These are phyloP conservation scores for Hirtodrosophila trivittata DNA, from an alignment of 2,888 invertebrate species.

Conservation along the genomic window DNA sequence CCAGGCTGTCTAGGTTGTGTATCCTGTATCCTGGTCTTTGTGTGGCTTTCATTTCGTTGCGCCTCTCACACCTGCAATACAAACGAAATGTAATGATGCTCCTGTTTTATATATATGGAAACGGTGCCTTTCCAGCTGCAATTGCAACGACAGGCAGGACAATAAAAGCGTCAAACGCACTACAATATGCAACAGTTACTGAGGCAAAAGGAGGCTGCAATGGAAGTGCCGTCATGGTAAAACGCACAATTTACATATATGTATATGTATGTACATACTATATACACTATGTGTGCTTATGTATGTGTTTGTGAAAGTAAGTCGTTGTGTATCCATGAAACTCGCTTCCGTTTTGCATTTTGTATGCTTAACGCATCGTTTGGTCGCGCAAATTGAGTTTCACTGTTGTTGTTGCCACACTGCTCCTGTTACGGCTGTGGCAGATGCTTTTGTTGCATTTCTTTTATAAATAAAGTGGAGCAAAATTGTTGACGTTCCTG, in stretches of 20 bases:
- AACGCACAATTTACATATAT: slow-evolving; percentile 7
- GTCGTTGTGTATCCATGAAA: slow-evolving; percentile 64
- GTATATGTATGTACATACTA: slow-evolving; percentile 1
- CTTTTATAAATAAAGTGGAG: slow-evolving; percentile 23
- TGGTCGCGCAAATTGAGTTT: slow-evolving; percentile 68
- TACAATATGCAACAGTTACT: slow-evolving; percentile 72
- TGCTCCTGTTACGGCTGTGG: slow-evolving; percentile 1
- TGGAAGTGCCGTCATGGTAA: slow-evolving; percentile 7
- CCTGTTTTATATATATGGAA: slow-evolving; percentile 17
- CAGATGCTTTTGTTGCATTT: slow-evolving; percentile 21
- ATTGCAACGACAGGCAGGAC: slow-evolving; percentile 34
- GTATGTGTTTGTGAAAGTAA: slow-evolving; percentile 17
- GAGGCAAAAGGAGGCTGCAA: slow-evolving; percentile 22
- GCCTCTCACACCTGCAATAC: slow-evolving; percentile 14
- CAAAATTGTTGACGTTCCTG: slow-evolving; percentile 40
- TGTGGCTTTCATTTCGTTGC: slow-evolving; percentile 38
- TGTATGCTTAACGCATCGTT: slow-evolving; percentile 75
- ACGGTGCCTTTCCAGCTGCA: slow-evolving; percentile 15
- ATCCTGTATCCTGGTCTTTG: slow-evolving; percentile 48
- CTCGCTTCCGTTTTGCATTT: slow-evolving; percentile 70
- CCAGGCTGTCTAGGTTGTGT: slow-evolving; percentile 22
- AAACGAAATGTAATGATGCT: slow-evolving; percentile 42
- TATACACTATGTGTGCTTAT: too few species aligned
- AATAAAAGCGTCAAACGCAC: slow-evolving; percentile 58
- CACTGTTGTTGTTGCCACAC: slow-evolving; percentile 32